Base-by-base conservation (phyloP, 2,113 vertebrate species). In the Xiphorhynchus elegans region DNA sequence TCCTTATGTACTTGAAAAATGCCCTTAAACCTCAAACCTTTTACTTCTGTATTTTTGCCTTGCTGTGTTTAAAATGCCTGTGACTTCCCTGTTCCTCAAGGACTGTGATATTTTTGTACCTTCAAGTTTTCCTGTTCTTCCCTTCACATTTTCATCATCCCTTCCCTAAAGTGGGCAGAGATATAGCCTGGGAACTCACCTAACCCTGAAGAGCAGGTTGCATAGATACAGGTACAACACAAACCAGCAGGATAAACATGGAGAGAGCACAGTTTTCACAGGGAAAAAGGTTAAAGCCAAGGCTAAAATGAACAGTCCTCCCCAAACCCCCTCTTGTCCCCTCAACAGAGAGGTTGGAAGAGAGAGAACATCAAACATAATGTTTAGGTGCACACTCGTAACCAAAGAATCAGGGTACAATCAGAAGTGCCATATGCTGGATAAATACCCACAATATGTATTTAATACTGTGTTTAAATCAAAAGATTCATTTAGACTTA, bases 1-100 rank as follows among this genome's bases (percentile, higher is more conserved):
- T 89, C 69, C 58, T 75, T 68, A 40, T 10, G 23, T 78, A 52
- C 60, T 82, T 75, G 83, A 95, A 92, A 94, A 92, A 81, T 55
- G 37, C 33, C 50, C 77, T 77, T 76, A 86, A 83, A 76, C 28
- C 33, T 67, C 35, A 35, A 4, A 46, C 37, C 25, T 62, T 81
- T 64, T n/a, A 62, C 67, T 77, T 92, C 62, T 75, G 15, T 64
- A 4, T 59, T 84, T 81, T 82, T 94, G 24, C 39, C 39, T 84
- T 37, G 28, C 7, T 62, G 31, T 69, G 14, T 47, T 88, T 64
- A 55, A 77, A 75, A 84, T n/a, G 47, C 14, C 70, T 79, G 35
- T 67, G 74, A 56, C 40, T 91, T 84, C 13, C 8, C 52, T 64
- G 37, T 11, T 72, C 60, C 75, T 96, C 68, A 87, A 95, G 87